Evolutionary conservation across 2,113 vertebrate species (phyloP).

Genomic region (Caretta caretta): DNA sequence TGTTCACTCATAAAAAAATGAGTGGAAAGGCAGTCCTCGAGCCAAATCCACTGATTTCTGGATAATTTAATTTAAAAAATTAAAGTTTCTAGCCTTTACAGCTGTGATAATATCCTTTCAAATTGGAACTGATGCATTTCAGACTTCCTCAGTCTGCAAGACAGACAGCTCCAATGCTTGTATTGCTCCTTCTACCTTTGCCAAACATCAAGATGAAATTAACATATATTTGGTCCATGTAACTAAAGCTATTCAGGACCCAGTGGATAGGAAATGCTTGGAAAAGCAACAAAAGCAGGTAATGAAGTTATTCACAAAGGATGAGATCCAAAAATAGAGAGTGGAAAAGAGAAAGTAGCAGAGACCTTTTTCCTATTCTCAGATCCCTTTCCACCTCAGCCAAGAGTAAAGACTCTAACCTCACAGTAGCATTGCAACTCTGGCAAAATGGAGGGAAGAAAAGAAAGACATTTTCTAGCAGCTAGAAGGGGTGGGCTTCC

Average conservation of each 20-base stretch:
- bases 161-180: background rate
- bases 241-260: background rate
- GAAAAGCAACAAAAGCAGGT: background rate
- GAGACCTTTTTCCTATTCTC: background rate
- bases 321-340: background rate
- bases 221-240: background rate
- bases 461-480: background rate
- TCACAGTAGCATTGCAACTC: background rate
- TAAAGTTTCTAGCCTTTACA: background rate
- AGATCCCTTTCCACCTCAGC: background rate
- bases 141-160: background rate
- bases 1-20: rapidly evolving
- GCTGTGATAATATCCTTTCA: background rate
- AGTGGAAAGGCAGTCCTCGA: constrained; percentile 1
- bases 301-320: background rate
- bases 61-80: constrained; percentile 10
- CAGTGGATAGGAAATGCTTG: background rate
- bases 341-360: background rate
- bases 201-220: rapidly evolving
- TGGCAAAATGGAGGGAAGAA: background rate
- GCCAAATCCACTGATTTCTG: background rate
- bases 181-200: background rate
- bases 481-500: background rate
- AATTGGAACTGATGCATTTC: background rate
- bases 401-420: background rate